These are phyloP conservation scores for Chrysemys picta DNA, from an alignment of 2,113 vertebrate species.

Conservation along the genomic window DNA sequence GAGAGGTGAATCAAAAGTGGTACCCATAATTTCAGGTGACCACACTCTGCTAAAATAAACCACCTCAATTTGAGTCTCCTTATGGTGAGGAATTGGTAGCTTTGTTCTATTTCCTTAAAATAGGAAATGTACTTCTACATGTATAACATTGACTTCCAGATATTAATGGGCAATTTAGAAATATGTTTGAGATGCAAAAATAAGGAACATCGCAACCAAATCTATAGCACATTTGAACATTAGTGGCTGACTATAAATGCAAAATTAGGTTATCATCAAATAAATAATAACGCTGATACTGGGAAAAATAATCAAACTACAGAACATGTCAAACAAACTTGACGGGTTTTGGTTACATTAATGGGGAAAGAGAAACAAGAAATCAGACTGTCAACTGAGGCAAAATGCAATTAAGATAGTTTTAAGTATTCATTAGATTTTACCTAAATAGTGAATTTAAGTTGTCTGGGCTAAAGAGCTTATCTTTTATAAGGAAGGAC, in stretches of 20 bases:
- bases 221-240: no score
- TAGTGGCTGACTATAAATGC: not conserved
- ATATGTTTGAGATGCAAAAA: no score
- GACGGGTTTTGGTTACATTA: not conserved
- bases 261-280: not conserved
- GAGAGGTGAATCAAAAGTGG: not conserved
- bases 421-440: not conserved
- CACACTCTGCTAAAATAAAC: no score
- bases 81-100: no score
- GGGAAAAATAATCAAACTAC: not conserved
- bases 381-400: not conserved
- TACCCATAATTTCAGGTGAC: no score
- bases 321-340: not conserved
- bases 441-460: not conserved
- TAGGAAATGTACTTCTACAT: no score
- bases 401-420: not conserved
- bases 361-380: not conserved
- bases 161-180: no score
- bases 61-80: no score
- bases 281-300: not conserved
- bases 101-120: no score
- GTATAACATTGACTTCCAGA: no score
- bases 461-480: not conserved
- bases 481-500: no score
- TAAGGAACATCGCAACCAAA: no score